These are phyloP conservation scores for Acanthornis magna DNA, from an alignment of 2,797 vertebrate species.

Conservation along the genomic window DNA sequence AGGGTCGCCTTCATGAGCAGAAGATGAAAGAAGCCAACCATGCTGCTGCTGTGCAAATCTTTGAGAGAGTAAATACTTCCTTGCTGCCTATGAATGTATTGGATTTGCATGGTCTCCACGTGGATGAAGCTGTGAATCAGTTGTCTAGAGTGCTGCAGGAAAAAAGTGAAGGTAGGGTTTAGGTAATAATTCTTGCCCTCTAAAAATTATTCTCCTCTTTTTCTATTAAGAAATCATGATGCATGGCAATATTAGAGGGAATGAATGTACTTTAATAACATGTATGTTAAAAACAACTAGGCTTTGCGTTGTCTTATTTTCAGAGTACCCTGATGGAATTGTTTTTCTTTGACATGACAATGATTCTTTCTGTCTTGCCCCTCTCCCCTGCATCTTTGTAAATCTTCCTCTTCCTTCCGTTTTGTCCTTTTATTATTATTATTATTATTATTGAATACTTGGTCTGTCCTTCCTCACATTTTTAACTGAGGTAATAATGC, in stretches of 20 bases:
- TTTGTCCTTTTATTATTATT: neutral
- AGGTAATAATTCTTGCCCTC: neutral
- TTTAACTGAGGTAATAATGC: neutral
- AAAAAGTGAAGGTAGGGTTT: conserved; percentile 84
- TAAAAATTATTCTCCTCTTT: neutral
- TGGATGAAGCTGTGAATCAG: conserved; percentile 89
- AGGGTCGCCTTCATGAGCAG: conserved; percentile 90
- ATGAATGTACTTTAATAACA: neutral
- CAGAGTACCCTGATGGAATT: neutral
- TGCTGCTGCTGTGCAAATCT: conserved; percentile 90
- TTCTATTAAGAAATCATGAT: neutral
- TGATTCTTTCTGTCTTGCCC: neutral
- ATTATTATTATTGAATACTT: neutral
- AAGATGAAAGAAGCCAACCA: conserved; percentile 93
- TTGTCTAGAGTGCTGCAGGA: conserved; percentile 82
- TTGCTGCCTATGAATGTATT: conserved; percentile 90
- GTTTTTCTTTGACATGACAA: neutral
- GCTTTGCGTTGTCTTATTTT: neutral
- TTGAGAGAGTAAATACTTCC: conserved; percentile 89
- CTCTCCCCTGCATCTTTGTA: neutral
- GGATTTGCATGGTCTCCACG: conserved; percentile 97
- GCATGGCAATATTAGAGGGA: neutral
- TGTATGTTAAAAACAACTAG: neutral
- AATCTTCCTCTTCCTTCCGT: neutral
- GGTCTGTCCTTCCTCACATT: neutral